These are phyloP conservation scores for Apotomis betuletana DNA, from an alignment of 2,888 invertebrate genomes.

Conservation along the genomic window DNA sequence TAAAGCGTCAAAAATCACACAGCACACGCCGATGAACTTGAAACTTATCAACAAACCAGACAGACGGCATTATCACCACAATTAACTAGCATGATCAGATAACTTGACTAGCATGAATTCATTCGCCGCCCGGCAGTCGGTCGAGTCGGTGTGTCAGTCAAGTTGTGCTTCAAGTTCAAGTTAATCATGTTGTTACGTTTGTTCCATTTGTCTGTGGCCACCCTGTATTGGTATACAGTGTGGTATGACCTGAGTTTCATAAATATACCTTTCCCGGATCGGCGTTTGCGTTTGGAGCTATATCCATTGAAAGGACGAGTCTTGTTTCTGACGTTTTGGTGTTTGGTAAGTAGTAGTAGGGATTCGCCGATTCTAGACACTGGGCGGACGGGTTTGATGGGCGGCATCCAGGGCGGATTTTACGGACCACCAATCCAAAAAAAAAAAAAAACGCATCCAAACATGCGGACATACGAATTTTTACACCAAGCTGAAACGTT, in stretches of 20 bases:
- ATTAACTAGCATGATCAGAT: conserved; percentile 10
- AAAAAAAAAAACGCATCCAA: no score
- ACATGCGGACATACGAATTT: no score
- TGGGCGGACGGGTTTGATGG: no score
- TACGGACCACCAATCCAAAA: no score
- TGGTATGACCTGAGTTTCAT: conserved; percentile 37
- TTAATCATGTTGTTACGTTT: conserved; percentile 24
- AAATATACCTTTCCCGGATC: conserved; percentile 26
- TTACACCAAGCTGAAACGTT: no score
- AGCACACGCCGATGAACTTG: conserved; percentile 7
- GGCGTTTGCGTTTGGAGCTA: background rate
- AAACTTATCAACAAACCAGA: background rate
- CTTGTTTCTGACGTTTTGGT: conserved; percentile 34
- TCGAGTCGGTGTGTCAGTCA: background rate
- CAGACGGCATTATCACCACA: background rate
- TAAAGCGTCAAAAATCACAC: no score
- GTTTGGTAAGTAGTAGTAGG: conserved; percentile 39
- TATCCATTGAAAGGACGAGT: conserved; percentile 30
- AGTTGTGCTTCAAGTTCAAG: background rate
- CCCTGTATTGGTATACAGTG: conserved; percentile 24
- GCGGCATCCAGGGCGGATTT: no score
- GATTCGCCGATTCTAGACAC: no score
- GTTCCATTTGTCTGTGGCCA: conserved; percentile 22
- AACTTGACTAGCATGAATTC: conserved; percentile 1
- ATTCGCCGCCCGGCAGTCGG: conserved; percentile 11